Evolutionary conservation across 1,140 invertebrate genomes (phyloP).

Genomic region (Mesaphorura yosii): DNA sequence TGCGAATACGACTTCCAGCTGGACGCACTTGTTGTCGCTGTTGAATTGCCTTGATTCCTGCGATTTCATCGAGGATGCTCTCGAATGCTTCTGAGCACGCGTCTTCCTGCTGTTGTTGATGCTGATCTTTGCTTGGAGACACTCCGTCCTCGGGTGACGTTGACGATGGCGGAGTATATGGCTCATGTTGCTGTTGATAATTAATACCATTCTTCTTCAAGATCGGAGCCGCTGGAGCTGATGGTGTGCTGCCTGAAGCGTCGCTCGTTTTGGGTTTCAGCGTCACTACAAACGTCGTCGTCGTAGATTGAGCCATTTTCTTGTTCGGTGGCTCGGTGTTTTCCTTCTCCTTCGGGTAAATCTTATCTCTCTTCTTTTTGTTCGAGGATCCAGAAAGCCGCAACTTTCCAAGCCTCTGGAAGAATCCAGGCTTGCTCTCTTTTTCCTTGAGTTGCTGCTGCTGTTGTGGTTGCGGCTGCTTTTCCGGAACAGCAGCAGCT

Average conservation of each 20-base stretch:
- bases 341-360: conserved; percentile 26
- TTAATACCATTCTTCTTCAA: conserved; percentile 2
- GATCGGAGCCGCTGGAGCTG: background rate
- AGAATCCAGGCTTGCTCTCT: conserved; percentile 25
- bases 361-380: conserved; percentile 22
- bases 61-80: conserved; percentile 30
- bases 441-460: background rate
- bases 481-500: conserved; percentile 1
- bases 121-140: conserved; percentile 9
- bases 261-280: too few species aligned
- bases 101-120: conserved; percentile 6
- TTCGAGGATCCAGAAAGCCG: conserved; percentile 23
- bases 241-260: background rate
- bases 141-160: too few species aligned
- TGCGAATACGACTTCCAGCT: conserved; percentile 1
- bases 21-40: background rate
- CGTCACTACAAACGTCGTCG: background rate
- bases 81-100: conserved; percentile 27
- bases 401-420: conserved; percentile 27
- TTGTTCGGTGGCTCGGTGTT: background rate
- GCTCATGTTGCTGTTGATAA: too few species aligned
- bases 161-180: conserved; percentile 3
- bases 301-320: background rate
- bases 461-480: background rate
- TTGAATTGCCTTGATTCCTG: conserved; percentile 27